phyloP scores from a whole-genome alignment of 1,140 invertebrate species.

The Micrasema minimum region DNA sequence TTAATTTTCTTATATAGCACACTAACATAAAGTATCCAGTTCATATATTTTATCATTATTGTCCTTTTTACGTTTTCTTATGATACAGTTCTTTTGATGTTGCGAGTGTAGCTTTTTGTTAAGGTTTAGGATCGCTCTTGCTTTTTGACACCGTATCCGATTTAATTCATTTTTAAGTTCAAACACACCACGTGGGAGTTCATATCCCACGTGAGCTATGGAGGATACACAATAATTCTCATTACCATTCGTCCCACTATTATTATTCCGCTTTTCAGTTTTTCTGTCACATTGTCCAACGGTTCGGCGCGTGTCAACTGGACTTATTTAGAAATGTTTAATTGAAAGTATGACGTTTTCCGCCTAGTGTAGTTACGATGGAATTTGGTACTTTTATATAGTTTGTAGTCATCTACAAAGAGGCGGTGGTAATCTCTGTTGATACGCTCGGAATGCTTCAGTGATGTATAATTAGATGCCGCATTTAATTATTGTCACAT shows the following conservation, averaged over 20 bases:
- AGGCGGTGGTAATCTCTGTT: not conserved
- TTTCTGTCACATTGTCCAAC: constrained; percentile 26
- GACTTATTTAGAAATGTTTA: constrained; percentile 4
- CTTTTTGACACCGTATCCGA: constrained; percentile 54
- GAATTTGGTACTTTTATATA: no score
- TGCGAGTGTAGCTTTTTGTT: no score
- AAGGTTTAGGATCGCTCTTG: constrained; percentile 55
- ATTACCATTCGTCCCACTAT: constrained; percentile 8
- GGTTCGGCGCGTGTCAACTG: constrained; percentile 12
- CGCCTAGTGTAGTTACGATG: not conserved
- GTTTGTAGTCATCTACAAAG: not conserved
- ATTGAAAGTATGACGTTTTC: not conserved
- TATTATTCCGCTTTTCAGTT: constrained; percentile 21
- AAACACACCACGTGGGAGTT: constrained; percentile 7
- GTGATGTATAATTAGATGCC: not conserved
- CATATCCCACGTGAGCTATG: constrained; percentile 15
- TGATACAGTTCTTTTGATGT: no score
- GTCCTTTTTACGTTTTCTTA: no score
- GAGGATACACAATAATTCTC: constrained; percentile 12
- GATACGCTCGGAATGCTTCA: not conserved
- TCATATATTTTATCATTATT: no score
- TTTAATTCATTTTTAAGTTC: constrained; percentile 51
- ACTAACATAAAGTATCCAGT: no score
- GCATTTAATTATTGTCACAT: not conserved
- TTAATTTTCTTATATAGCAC: not conserved